phyloP scores from a whole-genome alignment of 2,888 invertebrate species.

The Spodoptera exigua region DNA sequence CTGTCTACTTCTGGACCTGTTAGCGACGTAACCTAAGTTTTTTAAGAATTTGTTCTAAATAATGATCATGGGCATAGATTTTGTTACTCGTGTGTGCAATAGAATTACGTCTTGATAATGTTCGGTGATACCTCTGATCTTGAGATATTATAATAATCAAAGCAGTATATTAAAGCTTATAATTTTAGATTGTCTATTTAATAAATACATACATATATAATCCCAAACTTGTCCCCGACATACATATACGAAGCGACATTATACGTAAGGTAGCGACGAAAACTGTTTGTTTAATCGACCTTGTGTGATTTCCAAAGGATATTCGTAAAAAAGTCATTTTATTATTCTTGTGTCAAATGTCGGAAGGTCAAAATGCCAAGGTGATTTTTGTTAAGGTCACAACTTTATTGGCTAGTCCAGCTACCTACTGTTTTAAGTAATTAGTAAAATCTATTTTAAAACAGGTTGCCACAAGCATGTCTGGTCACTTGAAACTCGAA shows the following conservation, averaged over 20 bases:
- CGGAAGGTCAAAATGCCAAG: conserved; percentile 38
- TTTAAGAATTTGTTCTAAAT: too few species aligned
- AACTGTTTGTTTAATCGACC: conserved; percentile 22
- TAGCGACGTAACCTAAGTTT: too few species aligned
- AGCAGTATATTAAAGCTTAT: conserved; percentile 8
- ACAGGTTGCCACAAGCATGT: too few species aligned
- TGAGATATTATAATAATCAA: too few species aligned
- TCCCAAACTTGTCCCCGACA: conserved; percentile 17
- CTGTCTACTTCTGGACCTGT: too few species aligned
- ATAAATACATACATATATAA: conserved; percentile 7
- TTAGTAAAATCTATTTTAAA: background rate
- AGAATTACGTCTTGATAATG: too few species aligned
- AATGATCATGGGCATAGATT: background rate
- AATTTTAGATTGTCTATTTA: background rate
- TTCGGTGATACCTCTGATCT: too few species aligned
- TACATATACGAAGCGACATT: conserved; percentile 7
- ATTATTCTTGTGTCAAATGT: conserved; percentile 35
- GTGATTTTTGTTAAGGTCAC: conserved; percentile 10
- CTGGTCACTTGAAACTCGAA: too few species aligned
- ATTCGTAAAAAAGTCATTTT: conserved; percentile 16
- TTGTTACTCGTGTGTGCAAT: too few species aligned
- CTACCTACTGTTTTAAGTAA: conserved; percentile 17
- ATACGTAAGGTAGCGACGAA: conserved; percentile 3
- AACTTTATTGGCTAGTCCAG: conserved; percentile 7
- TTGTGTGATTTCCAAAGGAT: conserved; percentile 22